A percentile compares a stretch with the other conserved stretches of the same genome.
These are phyloP conservation scores for Acipenser oxyrinchus DNA, from an alignment of 2,797 vertebrate genomes.

Conservation along the genomic window DNA sequence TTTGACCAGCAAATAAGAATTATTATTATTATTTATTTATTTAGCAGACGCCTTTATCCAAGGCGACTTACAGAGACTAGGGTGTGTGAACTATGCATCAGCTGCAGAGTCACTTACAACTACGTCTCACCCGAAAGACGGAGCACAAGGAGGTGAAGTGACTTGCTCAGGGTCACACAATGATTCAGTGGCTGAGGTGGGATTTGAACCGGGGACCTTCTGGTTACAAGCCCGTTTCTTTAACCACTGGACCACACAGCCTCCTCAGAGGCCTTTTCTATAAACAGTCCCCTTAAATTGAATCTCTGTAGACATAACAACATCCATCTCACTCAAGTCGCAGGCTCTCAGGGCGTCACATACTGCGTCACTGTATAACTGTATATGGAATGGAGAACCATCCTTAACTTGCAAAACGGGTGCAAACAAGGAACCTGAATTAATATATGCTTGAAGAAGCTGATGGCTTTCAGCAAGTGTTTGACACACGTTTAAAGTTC, in stretches of 20 bases:
- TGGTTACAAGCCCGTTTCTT: too few relatives aligned
- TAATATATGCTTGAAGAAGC: conserved; percentile 16
- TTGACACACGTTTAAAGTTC: conserved; percentile 22
- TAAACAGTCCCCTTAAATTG: conserved; percentile 1
- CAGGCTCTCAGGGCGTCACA: conserved; percentile 6
- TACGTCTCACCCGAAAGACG: too few relatives aligned
- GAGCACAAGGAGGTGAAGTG: too few relatives aligned
- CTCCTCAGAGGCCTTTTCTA: conserved; percentile 12
- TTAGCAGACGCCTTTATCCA: too few relatives aligned
- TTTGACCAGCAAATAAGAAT: conserved; percentile 12
- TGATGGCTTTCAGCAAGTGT: conserved; percentile 18
- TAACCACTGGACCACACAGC: too few relatives aligned
- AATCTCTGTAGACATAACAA: conserved; percentile 17
- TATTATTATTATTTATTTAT: too few relatives aligned
- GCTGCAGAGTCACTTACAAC: too few relatives aligned
- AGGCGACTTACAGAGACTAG: too few relatives aligned
- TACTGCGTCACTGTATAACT: conserved; percentile 14
- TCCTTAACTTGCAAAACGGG: conserved; percentile 14
- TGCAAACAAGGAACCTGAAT: conserved; percentile 16
- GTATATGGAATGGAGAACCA: conserved; percentile 3
- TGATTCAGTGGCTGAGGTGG: too few relatives aligned
- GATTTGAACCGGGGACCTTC: too few relatives aligned
- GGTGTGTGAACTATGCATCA: too few relatives aligned
- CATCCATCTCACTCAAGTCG: conserved; percentile 5
- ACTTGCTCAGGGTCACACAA: too few relatives aligned